Percentiles rank a stretch among this genome's conserved stretches.
Evolutionary conservation across 2,113 vertebrate genomes (phyloP).

Genomic region (Tupaia tana): DNA sequence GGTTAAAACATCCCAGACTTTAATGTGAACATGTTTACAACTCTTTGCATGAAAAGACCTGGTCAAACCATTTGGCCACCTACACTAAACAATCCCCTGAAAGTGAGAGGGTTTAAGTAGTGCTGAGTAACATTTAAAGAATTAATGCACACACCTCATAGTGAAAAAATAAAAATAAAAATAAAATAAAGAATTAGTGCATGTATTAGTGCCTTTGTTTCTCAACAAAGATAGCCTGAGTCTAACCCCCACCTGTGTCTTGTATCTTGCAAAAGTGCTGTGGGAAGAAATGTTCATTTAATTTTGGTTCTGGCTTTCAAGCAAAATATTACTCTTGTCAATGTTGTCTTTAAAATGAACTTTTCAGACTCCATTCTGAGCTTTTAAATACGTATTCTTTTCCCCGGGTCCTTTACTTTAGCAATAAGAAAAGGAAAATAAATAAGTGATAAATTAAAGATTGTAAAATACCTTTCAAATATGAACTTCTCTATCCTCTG

Average conservation of each 20-base stretch:
- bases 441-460: conserved; percentile 68
- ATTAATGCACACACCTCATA: neutral
- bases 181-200: neutral
- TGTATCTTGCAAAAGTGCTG: neutral
- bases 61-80: neutral
- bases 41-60: neutral
- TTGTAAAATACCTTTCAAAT: conserved; percentile 48
- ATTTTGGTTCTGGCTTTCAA: conserved; percentile 41
- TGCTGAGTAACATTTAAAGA: neutral
- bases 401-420: conserved; percentile 56
- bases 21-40: neutral
- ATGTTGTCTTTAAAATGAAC: conserved; percentile 57
- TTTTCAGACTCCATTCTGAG: conserved; percentile 35
- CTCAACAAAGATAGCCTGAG: neutral
- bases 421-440: conserved; percentile 49
- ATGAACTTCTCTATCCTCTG: conserved; percentile 12
- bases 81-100: neutral
- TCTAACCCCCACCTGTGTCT: neutral
- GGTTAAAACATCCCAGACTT: neutral
- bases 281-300: conserved; percentile 14
- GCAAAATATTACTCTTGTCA: conserved; percentile 55
- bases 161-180: too few species aligned
- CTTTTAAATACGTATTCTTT: conserved; percentile 62
- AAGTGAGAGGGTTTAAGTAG: neutral
- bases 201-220: conserved; percentile 18